Base-by-base conservation (phyloP, 92 coral and sea anemone genomes). In the Palythoa grandis region DNA sequence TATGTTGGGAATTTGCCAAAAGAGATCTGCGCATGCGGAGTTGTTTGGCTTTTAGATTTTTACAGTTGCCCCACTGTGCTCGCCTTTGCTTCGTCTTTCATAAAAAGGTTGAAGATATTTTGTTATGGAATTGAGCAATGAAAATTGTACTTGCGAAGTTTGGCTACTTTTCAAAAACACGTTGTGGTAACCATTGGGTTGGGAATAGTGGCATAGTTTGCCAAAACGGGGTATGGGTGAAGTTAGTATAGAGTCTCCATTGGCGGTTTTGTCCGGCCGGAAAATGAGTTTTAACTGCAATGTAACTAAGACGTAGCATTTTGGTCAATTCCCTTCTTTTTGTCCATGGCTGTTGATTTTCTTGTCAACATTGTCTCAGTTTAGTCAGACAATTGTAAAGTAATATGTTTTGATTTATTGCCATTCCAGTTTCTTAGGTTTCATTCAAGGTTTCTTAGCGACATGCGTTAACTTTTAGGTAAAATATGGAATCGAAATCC, bases 1-100 rank as follows among this genome's bases (percentile, higher is more conserved):
- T 22, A 29, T 25, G 67, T 52, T 56, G 82, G 82, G 63, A 76
- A 25, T 76, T 13, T 7, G 63, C 67, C 79, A 13, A 76, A 13
- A 53, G 22, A 12, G 38, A 11, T 52, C 50, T 43, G 50, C 50
- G 78, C 53, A 58, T 53, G 24, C 40, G 20, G 24, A 77, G 82
- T 14, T 53, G 35, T 25, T 53, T 35, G 38, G 29, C 7, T 17
- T 4, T 24, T 6, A 37, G 10, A 63, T 4, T 63, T 19, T 63
- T 20, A 16, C 61, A 7, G 3, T 9, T 9, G 19, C 4, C 3
- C 16, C 19, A 56, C 19, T 56, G 4, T 56, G 2, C 19, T 56
- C 3, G 4, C 19, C 8, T 56, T 56, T 56, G 61, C 16, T 58
- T 58, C 50, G 50, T 43, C 6, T 43, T 43, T 43, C 50, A 8